Percentiles rank a stretch among this genome's conserved stretches.
phyloP scores from a whole-genome alignment of 2,113 vertebrate genomes.

The Nesoenas mayeri region DNA sequence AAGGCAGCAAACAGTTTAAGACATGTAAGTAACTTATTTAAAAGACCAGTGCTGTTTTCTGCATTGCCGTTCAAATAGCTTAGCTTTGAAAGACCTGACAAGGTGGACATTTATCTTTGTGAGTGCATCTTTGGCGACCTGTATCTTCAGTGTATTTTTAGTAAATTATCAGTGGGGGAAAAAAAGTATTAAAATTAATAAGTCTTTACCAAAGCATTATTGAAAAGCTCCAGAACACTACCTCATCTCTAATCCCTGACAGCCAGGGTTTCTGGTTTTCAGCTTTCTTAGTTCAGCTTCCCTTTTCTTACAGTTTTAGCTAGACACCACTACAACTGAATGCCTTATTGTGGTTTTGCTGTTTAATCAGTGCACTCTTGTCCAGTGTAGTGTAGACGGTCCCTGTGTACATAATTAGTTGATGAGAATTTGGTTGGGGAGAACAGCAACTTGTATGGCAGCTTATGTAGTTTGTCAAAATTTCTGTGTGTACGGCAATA shows the following conservation, averaged over 20 bases:
- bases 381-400: background rate
- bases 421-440: background rate
- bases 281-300: background rate
- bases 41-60: background rate
- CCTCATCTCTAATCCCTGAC: background rate
- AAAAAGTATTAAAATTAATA: background rate
- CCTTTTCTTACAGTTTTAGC: background rate
- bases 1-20: background rate
- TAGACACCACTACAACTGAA: background rate
- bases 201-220: background rate
- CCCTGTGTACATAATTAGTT: background rate
- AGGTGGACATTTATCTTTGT: background rate
- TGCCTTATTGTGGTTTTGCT: background rate
- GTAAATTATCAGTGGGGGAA: background rate
- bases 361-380: background rate
- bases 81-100: background rate
- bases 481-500: constrained; percentile 44
- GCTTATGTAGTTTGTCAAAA: constrained; percentile 27
- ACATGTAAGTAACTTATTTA: background rate
- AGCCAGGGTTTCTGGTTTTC: background rate
- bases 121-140: background rate
- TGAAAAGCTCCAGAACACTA: background rate
- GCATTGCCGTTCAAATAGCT: background rate
- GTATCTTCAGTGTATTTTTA: background rate
- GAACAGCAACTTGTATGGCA: background rate